A percentile compares a stretch with the other conserved stretches of the same genome.
Conservation (phyloP, 2,797 vertebrate genomes). For the Eleutherodactylus coqui region DNA sequence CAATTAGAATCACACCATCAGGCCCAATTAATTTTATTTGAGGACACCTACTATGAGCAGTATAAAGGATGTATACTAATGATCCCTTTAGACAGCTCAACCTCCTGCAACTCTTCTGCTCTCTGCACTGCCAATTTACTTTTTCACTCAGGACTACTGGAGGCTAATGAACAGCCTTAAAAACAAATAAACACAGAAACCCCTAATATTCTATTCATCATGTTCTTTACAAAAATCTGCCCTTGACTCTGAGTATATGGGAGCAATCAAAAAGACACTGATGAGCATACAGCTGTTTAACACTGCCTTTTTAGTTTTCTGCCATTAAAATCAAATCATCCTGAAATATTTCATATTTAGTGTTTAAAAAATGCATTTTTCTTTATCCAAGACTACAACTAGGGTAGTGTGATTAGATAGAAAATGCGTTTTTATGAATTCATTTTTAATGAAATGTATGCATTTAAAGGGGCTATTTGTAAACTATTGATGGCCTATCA, state of each 20-base stretch:
- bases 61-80: slow-evolving; percentile 41
- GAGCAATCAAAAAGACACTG: background rate
- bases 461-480: background rate
- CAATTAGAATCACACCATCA: slow-evolving; percentile 36
- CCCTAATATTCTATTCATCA: slow-evolving; percentile 16
- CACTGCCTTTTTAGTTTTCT: background rate
- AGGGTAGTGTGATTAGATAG: background rate
- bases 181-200: slow-evolving; percentile 31
- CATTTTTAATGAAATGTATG: background rate
- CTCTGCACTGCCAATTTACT: slow-evolving; percentile 8
- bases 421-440: background rate
- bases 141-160: background rate
- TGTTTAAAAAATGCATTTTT: background rate
- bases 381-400: background rate
- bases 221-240: background rate
- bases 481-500: too few species aligned
- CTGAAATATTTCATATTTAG: background rate
- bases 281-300: background rate
- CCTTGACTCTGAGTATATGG: background rate
- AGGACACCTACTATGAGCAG: slow-evolving; percentile 32
- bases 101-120: slow-evolving; percentile 22
- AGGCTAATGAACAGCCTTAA: slow-evolving; percentile 14
- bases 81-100: slow-evolving; percentile 27
- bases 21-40: slow-evolving; percentile 35
- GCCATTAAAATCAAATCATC: background rate